Evolutionary conservation across 2,888 invertebrate species (phyloP), one percentile per base, ranked within the genome.

Genomic region (Cephus sareptanus): DNA sequence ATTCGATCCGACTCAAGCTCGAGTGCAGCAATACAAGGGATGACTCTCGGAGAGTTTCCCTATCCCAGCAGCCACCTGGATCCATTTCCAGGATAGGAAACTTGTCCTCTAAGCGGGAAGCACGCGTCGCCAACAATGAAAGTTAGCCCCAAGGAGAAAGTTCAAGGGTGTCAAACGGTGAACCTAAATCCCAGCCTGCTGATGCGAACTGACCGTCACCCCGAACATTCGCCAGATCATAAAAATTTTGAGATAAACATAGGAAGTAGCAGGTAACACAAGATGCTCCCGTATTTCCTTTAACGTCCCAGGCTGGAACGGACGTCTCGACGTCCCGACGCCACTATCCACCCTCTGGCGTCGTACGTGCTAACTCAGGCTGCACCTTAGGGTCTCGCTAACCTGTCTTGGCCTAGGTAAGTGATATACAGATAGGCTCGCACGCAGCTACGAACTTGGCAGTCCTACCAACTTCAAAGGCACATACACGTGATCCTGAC

Each of bases 111-210:
- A 86, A 88, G 87, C 87, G 84, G 83, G 85, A 85, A 87, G 87
- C 87, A 88, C 87, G 88, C 87, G 88, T 88, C 88, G 86, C 86
- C 86, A 84, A 89, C 89, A 89, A 90, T 90, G 88, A 88, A 89
- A 71, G 89, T 88, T 87, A 86, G 84, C 86, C 88, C 88, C 87
- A 86, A 89, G 87, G 87, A 87, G 88, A 88, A 88, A 87, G 83
- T 85, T 23, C 81, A 79, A 82, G 83, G 85, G 84, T 86, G 87
- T 86, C 88, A 86, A 88, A 56, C 9, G 56, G 23, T 9, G 56
- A 56, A 56, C 56, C 56, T 9, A 1, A 56, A 56, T 56, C 56
- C 56, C 23, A 56, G 56, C 9, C 23, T 56, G 23, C 56, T 9
- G 56, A 23, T 56, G 23, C 56, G 23, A 56, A 56, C 23, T 2